Base-by-base conservation (phyloP, 2,888 invertebrate species). In the Nomada ruficornis region DNA sequence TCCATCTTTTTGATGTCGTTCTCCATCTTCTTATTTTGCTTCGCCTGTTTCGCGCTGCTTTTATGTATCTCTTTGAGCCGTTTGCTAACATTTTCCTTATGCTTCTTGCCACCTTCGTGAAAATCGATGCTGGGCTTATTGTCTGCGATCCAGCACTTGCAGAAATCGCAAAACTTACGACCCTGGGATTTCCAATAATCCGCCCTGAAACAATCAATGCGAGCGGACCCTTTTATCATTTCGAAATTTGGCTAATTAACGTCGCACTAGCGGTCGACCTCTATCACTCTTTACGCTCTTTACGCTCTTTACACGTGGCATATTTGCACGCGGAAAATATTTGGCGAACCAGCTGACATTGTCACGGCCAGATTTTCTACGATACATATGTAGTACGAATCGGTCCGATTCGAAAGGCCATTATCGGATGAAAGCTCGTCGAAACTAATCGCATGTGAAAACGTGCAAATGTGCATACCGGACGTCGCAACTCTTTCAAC, bases 121-220 rank as follows among this genome's bases (percentile, higher is more conserved):
- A 98, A 98, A 84, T 98, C 97, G 90, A 98, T 96, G 91, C 98
- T 99, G 72, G 98, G 97, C 95, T 98, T 98, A 93, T 99, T 99
- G 94, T 99, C 99, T 73, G 98, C 98, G 90, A 98, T 97, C 99
- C 99, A 99, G 93, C 99, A 99, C 94, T 99, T 99, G 94, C 99
- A 99, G 94, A 98, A 98, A 89, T 99, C 98, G 93, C 99, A 99
- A 94, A 97, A 99, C 94, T 99, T 99, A 83, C 98, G 96, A 0
- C 98, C 98, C 91, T 98, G 97, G 36, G 99, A 99, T 94, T 98
- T 98, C 99, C 99, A 99, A 93, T 97, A 98, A 89, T 98, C 98
- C 2, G 98, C 97, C 98, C 98, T 98, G 94, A 65, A 95, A 95
- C 23, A 77, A 59, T 7, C 29, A 59, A 42, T 57, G n/a, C 42